Base-by-base conservation (phyloP, 2,888 invertebrate species). In the Euplexia lucipara region DNA sequence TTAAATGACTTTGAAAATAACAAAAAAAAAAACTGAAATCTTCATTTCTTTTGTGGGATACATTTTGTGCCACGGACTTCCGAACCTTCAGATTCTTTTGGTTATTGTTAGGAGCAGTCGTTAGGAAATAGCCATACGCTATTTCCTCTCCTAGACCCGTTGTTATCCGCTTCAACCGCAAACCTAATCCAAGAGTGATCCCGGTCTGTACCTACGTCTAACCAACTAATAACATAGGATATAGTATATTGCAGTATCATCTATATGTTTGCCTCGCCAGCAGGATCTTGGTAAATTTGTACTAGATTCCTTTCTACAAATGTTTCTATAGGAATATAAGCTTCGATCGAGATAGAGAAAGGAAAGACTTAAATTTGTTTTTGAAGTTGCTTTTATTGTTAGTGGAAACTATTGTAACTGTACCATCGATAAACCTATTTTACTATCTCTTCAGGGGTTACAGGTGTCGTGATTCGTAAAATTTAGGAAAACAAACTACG, bases 241-340 rank as follows among this genome's bases (percentile, higher is more conserved):
- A 26, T 26, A 26, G 26, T 72, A 47, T 34, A 34, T 34, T 9
- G 3, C 3, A 20, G 7, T 42, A 32, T 8, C 26, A 56, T 26
- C 45, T 69, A 41, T 44, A 58, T 69, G 67, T 70, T 61, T 48
- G 48, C 37, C 20, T 14, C 12, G 1, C 35, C 2, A 41, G 22
- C 41, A 58, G 49, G 65, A 61, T 45, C 49, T 61, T 9, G 18
- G 48, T 57, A 61, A 66, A 81, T 78, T 67, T 68, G 49, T 78
- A 64, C 57, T 52, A 63, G 54, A 64, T 64, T 63, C 48, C 44
- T 48, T 22, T 41, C 47, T 30, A 34, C 47, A 48, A 57, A 70
- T 51, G 20, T n/a, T 14, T 16, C 5, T 41, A n/a, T 12, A 12
- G 30, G 8, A 12, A 18, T 45, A 18, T 42, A 39, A 34, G 44